Conservation (phyloP, 2,888 invertebrate genomes). For the Polietes domitor region DNA sequence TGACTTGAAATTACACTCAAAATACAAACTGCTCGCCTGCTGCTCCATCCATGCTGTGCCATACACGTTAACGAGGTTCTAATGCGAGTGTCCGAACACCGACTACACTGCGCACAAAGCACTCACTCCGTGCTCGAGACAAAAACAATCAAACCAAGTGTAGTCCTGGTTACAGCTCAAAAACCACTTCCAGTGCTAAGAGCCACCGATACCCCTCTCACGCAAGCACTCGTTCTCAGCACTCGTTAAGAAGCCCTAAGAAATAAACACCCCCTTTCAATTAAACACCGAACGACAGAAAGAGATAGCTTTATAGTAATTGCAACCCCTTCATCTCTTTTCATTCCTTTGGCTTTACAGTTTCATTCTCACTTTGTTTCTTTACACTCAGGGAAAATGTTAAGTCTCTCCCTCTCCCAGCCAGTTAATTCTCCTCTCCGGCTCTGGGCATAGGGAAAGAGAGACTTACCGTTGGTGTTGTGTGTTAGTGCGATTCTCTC, state of each 20-base stretch:
- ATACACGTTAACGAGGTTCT: slow-evolving; percentile 47
- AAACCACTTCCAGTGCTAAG: neutral
- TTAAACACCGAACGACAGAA: slow-evolving; percentile 35
- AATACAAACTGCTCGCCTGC: neutral
- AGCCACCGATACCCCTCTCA: neutral
- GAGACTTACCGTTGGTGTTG: too few relatives aligned
- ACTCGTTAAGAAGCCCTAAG: too few relatives aligned
- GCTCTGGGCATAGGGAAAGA: too few relatives aligned
- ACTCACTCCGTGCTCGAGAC: slow-evolving; percentile 36
- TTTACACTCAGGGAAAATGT: slow-evolving; percentile 44
- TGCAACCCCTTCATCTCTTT: slow-evolving; percentile 12
- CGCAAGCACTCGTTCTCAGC: neutral
- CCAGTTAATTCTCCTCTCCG: neutral
- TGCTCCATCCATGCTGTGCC: slow-evolving; percentile 46
- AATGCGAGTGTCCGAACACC: slow-evolving; percentile 7
- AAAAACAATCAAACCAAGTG: neutral
- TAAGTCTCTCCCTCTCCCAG: slow-evolving; percentile 1
- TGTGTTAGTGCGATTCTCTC: too few relatives aligned
- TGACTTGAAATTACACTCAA: slow-evolving; percentile 30
- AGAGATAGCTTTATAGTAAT: slow-evolving; percentile 21
- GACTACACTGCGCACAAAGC: neutral
- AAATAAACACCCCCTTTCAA: slow-evolving; percentile 32
- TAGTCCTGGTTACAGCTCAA: slow-evolving; percentile 53
- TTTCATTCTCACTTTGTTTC: slow-evolving; percentile 61
- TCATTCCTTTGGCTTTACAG: neutral